These are phyloP conservation scores for Drosophila merina DNA, from an alignment of 2,888 invertebrate species.

Conservation along the genomic window DNA sequence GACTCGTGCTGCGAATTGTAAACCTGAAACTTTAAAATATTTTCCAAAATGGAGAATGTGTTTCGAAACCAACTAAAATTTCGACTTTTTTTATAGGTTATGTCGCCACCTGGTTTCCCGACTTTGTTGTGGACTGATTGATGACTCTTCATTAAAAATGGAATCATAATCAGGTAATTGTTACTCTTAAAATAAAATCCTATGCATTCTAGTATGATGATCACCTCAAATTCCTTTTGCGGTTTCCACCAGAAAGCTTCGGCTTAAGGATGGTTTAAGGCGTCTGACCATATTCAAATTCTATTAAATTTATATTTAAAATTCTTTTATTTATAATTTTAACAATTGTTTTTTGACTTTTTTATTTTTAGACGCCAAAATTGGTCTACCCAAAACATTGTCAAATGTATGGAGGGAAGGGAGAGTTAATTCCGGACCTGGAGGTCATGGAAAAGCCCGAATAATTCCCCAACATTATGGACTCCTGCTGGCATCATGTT, in stretches of 20 bases:
- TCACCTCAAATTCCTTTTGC: slow-evolving; percentile 82
- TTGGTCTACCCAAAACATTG: too few species aligned
- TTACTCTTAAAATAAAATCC: not conserved
- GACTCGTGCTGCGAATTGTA: slow-evolving; percentile 58
- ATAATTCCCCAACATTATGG: too few species aligned
- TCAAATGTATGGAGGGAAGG: too few species aligned
- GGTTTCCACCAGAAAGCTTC: slow-evolving; percentile 84
- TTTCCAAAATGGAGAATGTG: not conserved
- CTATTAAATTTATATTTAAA: not conserved
- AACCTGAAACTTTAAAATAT: slow-evolving; percentile 39
- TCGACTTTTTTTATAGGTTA: not conserved
- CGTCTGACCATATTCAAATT: slow-evolving; percentile 76
- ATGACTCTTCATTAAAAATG: not conserved
- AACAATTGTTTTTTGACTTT: too few species aligned
- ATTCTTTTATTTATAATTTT: not conserved
- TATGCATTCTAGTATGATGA: slow-evolving; percentile 39
- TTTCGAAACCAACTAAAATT: not conserved
- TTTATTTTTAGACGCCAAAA: too few species aligned
- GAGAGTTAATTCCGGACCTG: too few species aligned
- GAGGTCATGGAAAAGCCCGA: too few species aligned
- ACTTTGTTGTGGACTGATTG: too few species aligned
- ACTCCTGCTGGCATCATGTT: too few species aligned
- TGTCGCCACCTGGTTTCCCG: not conserved
- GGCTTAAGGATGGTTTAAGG: slow-evolving; percentile 82
- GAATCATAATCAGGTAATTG: slow-evolving; percentile 1